Percentiles rank a stretch among this genome's conserved stretches.
Evolutionary conservation across 1,140 invertebrate species (phyloP).

Genomic region (Oncopodura yosiiana): DNA sequence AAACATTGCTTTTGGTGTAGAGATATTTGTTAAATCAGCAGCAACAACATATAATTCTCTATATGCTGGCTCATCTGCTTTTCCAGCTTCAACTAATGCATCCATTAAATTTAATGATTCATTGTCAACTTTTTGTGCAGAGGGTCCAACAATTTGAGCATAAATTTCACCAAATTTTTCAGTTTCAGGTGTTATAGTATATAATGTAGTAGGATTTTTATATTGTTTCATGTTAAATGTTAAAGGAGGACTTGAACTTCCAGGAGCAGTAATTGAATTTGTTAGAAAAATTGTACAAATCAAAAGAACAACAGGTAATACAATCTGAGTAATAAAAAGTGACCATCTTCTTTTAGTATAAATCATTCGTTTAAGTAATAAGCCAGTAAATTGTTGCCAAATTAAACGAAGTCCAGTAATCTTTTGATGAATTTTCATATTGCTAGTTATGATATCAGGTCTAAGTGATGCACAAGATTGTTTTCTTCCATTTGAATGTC

Average conservation of each 20-base stretch:
- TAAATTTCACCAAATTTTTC: not conserved
- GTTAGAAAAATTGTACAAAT: slow-evolving; percentile 3
- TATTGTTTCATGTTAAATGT: slow-evolving; percentile 12
- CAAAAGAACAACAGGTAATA: slow-evolving; percentile 15
- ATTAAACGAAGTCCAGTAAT: slow-evolving; percentile 10
- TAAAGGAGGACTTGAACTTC: slow-evolving; percentile 1
- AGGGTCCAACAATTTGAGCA: not conserved
- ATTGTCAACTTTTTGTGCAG: not conserved
- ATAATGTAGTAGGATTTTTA: slow-evolving; percentile 15
- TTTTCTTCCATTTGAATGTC: not conserved
- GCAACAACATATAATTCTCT: slow-evolving; percentile 27
- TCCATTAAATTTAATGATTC: not conserved
- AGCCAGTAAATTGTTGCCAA: slow-evolving; percentile 7
- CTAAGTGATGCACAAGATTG: not conserved
- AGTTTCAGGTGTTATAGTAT: not conserved
- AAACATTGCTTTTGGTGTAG: slow-evolving; percentile 38
- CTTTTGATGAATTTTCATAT: no score
- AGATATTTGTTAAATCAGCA: slow-evolving; percentile 14
- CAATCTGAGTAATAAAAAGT: slow-evolving; percentile 9
- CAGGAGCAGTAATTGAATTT: slow-evolving; percentile 3
- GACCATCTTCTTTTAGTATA: slow-evolving; percentile 11
- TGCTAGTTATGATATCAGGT: no score
- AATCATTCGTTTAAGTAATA: slow-evolving; percentile 15
- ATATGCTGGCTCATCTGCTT: slow-evolving; percentile 3
- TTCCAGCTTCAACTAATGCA: not conserved